Base-by-base conservation (phyloP, 2,888 invertebrate genomes). In the Xestoiulus laeticollis region DNA sequence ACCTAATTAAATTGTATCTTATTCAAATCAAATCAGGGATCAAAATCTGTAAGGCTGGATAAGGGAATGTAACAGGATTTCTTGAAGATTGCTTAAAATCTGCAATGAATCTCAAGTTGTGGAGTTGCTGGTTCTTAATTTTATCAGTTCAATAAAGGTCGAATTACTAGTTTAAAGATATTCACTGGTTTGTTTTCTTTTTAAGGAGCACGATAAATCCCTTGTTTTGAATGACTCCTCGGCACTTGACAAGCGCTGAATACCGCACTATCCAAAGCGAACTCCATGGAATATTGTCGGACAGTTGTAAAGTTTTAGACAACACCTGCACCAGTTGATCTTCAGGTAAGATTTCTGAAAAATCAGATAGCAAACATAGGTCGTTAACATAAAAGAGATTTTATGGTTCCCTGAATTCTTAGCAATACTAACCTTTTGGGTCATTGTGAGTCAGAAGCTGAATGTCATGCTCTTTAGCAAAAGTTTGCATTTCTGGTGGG, bases 361-460 rank as follows among this genome's bases (percentile, higher is more conserved):
- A 59, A 5, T 38, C 30, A 87, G n/a, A 82, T 14, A 5, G 84
- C 10, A 59, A 59, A 59, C 22, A 10, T 14, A 33, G 22, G 14
- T 5, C 5, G 16, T 84, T 84, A 84, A 33, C 3, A 68, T 26
- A 82, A 32, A 26, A 33, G 8, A 68, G 26, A n/a, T 10, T 10
- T 8, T 10, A 12, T 22, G 8, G n/a, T 19, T 85, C 30, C 2
- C 14, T n/a, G 30, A 19, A 6, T 10, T 85, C n/a, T 8, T 38
- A 22, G 84, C 43, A 5, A 38, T 33, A 86, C 43, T 10, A n/a
- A 97, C 97, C 96, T 91, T 95, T 95, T 0, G 98, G 97, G 92
- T 99, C 99, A 91, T 96, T 97, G 92, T 99, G 99, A 0, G 99
- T 99, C 33, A 99, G 93, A 68, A 99, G 93, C 91, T 98, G 98